A percentile compares a stretch with the other conserved stretches of the same genome.
These are phyloP conservation scores for Luehdorfia chinensis DNA, from an alignment of 1,140 invertebrate species.

Conservation along the genomic window DNA sequence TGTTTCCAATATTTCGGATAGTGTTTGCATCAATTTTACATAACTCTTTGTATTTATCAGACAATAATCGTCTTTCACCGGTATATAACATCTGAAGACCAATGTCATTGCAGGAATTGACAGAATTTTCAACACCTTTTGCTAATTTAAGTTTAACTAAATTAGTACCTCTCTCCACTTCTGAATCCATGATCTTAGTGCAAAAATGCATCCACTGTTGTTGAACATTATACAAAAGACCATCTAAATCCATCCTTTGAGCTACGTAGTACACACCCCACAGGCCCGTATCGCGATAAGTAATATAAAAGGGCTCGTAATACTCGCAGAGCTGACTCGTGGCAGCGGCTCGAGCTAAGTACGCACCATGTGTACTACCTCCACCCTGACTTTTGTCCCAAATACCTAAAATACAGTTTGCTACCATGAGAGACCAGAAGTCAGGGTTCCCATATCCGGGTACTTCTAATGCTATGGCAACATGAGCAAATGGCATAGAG, in stretches of 20 bases:
- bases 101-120: slow-evolving; percentile 89
- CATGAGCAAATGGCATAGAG: slow-evolving; percentile 83
- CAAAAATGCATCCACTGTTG: slow-evolving; percentile 64
- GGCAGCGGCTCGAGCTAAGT: slow-evolving; percentile 48
- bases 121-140: slow-evolving; percentile 85
- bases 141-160: slow-evolving; percentile 71
- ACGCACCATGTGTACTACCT: slow-evolving; percentile 37
- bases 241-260: slow-evolving; percentile 41
- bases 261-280: slow-evolving; percentile 71
- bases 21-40: slow-evolving; percentile 77
- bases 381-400: slow-evolving; percentile 55
- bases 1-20: slow-evolving; percentile 79
- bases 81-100: slow-evolving; percentile 88
- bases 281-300: slow-evolving; percentile 60
- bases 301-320: slow-evolving; percentile 70
- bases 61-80: slow-evolving; percentile 80
- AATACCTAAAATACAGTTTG: slow-evolving; percentile 37
- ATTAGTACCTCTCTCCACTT: slow-evolving; percentile 54
- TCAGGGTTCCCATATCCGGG: slow-evolving; percentile 40
- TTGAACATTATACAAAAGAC: slow-evolving; percentile 50
- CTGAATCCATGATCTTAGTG: slow-evolving; percentile 33
- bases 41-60: slow-evolving; percentile 83
- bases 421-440: slow-evolving; percentile 36
- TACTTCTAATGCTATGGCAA: slow-evolving; percentile 86
- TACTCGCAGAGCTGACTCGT: slow-evolving; percentile 40